Base-by-base conservation (phyloP, 2,888 invertebrate species). In the Cataglyphis livida region DNA sequence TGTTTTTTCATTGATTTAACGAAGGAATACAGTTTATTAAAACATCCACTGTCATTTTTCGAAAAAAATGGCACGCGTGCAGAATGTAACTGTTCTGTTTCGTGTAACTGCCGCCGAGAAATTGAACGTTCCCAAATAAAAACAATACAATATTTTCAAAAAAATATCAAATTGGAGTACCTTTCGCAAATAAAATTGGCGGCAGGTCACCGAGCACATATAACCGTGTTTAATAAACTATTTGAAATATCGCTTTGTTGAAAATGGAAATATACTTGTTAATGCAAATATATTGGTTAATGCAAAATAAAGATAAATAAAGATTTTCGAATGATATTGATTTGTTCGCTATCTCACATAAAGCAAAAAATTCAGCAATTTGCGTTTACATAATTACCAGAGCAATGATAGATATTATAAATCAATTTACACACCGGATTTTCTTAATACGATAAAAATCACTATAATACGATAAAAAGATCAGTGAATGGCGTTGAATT, bases 61-160 rank as follows among this genome's bases (percentile, higher is more conserved):
- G 12, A 35, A 65, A 68, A 78, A 79, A 79, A 68, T 61, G 59
- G 70, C 70, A 61, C 44, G 70, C 78, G 59, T 25, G 59, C 44
- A 70, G 70, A 48, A 79, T 68, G 28, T 28, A 28, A 28, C 28
- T 28, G 28, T 28, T 28, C 28, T 28, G 78, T 79, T 79, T 61
- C 70, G 25, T 68, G 32, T 79, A 79, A 59, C 78, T 28, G 15
- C 57, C 44, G 57, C 15, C 21, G 32, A 44, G 59, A 79, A 79
- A 79, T 79, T 79, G 70, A 79, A 79, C 32, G 70, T 79, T 44
- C 12, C 25, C 78, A 78, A 79, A 79, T 79, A 79, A 79, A 79
- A 79, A 59, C 78, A 70, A 76, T 15, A 44, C 59, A 35, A 32
- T 79, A 79, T 79, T 70, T 79, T 78, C 59, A 44, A 79, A 79